Percentiles rank a stretch among this genome's conserved stretches.
These are phyloP conservation scores for Ophiothrix spiculata DNA, from an alignment of 35 echinoderm and acorn worm species.

Conservation along the genomic window DNA sequence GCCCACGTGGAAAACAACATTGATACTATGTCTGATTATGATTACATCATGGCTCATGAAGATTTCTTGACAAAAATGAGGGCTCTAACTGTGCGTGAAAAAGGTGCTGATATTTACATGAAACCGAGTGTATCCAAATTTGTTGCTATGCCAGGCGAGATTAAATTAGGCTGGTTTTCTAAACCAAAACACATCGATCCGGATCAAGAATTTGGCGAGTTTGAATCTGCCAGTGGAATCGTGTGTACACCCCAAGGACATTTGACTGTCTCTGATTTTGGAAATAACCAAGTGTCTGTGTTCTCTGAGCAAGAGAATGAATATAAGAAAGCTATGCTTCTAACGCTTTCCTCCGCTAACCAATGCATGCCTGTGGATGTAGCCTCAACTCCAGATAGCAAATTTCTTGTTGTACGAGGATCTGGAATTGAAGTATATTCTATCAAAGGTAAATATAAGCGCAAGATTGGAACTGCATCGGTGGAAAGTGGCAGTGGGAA, in stretches of 20 bases:
- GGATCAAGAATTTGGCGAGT: constrained; percentile 1
- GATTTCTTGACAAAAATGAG: background rate
- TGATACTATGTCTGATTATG: background rate
- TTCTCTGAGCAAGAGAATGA: background rate
- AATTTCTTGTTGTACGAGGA: background rate
- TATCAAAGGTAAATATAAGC: background rate
- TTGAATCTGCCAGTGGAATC: background rate
- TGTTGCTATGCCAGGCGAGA: background rate
- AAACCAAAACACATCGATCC: constrained; percentile 1
- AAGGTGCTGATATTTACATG: background rate
- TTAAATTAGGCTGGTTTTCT: constrained; percentile 1
- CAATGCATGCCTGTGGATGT: background rate
- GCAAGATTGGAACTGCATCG: background rate
- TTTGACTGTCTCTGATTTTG: background rate
- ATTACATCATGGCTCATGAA: background rate
- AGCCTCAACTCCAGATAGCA: background rate
- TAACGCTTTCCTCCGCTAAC: background rate
- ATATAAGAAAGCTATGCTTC: background rate
- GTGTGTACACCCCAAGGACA: background rate
- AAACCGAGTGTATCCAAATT: background rate
- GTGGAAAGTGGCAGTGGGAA: background rate
- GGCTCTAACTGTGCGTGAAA: background rate
- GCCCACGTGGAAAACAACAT: background rate
- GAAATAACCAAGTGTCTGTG: background rate
- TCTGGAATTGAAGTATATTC: background rate